Percentiles rank a stretch among this genome's conserved stretches.
Evolutionary conservation across 2,888 invertebrate genomes (phyloP).

Genomic region (Oxyscelio sp.): DNA sequence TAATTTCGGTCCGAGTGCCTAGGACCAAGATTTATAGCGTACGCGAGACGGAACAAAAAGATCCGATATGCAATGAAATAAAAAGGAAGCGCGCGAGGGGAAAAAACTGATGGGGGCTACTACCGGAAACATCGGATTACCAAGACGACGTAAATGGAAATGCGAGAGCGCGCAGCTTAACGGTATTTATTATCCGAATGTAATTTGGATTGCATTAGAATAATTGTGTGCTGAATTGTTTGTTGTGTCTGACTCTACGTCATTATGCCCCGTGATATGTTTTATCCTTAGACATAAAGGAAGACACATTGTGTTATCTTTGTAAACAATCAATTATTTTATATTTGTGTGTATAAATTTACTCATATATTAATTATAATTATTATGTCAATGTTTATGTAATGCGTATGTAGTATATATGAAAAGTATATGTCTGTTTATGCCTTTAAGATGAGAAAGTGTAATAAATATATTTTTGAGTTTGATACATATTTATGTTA

Average conservation of each 20-base stretch:
- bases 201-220: constrained; percentile 47
- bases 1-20: constrained; percentile 65
- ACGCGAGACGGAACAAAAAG: constrained; percentile 51
- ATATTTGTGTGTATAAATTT: no score
- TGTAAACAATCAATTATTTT: no score
- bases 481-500: no score
- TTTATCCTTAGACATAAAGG: no score
- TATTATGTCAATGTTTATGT: no score
- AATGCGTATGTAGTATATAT: no score
- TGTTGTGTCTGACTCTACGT: not conserved
- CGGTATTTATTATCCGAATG: constrained; percentile 36
- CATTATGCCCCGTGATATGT: no score
- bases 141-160: constrained; percentile 48
- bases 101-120: constrained; percentile 8
- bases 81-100: constrained; percentile 44
- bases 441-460: no score
- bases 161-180: constrained; percentile 24
- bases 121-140: constrained; percentile 44
- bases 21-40: constrained; percentile 62
- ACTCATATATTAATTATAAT: no score
- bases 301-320: no score
- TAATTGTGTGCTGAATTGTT: constrained; percentile 34
- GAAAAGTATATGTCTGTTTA: no score
- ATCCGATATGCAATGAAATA: constrained; percentile 61
- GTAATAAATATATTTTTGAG: no score